Evolutionary conservation across 2,797 vertebrate genomes (phyloP).

Genomic region (Poecilia picta): DNA sequence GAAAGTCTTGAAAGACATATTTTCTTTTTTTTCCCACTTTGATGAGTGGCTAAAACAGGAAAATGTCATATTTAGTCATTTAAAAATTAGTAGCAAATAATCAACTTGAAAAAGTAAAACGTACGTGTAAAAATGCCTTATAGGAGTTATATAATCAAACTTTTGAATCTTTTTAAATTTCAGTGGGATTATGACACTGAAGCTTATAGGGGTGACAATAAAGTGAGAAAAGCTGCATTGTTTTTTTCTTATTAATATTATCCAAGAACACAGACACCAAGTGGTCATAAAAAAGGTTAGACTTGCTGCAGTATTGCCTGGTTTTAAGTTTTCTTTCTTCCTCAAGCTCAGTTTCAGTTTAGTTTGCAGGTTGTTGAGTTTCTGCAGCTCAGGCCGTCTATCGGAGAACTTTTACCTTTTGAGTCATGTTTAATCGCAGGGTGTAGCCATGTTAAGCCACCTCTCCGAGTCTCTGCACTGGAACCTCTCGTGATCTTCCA

Average conservation of each 20-base stretch:
- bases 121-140: not conserved
- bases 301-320: not conserved
- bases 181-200: not conserved
- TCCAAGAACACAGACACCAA: not conserved
- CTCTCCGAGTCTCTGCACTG: constrained; percentile 26
- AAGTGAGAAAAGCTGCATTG: not conserved
- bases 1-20: not conserved
- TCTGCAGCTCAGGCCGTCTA: constrained; percentile 2
- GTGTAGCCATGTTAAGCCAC: constrained; percentile 40
- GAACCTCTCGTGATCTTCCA: constrained; percentile 18
- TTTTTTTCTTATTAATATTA: not conserved
- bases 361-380: not conserved
- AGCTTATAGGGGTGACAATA: not conserved
- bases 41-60: not conserved
- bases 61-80: not conserved
- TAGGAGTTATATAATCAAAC: not conserved
- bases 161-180: not conserved
- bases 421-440: constrained; percentile 49
- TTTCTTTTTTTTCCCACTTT: not conserved
- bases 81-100: not conserved
- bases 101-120: not conserved
- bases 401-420: not conserved
- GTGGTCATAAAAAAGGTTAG: not conserved
- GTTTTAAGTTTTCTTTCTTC: not conserved
- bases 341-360: not conserved